Evolutionary conservation across 35 echinoderm and acorn worm species (phyloP), one percentile per base, ranked within the genome.

Genomic region (Ophioderma brevispina): DNA sequence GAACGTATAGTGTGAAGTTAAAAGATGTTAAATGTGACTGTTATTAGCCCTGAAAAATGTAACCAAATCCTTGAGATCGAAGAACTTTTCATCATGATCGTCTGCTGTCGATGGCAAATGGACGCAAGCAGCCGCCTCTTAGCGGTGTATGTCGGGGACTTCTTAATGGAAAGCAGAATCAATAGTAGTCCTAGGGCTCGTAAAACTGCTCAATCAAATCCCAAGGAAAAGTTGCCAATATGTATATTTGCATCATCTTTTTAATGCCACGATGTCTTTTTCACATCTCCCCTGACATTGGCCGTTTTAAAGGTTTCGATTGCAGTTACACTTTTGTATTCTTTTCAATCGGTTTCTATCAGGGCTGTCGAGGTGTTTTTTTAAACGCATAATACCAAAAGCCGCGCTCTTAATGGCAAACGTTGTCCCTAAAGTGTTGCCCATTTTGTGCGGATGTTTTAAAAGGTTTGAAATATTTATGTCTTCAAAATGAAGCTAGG

Each of bases 211-310:
- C 59, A 70, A 70, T 70, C 59, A 25, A 70, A 18, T 70, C 41
- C 59, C 1, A 70, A 25, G 10, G 28, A 70, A 70, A 70, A 70
- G 59, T 70, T 70, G 59, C 59, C 28, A 70, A 70, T 18, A 70
- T 70, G 59, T 70, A 70, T 70, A 70, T 30, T 70, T 25, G 59
- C 59, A 70, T 70, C 59, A 70, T 70, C 59, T 2, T 70, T 70
- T 70, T 70, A 70, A 70, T 70, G 59, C 59, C 59, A 70, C 59
- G 59, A 70, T 70, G 59, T 70, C 59, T 70, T 70, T 70, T 70
- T 70, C 59, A 25, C 23, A 70, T 70, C 59, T 70, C 59, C 59
- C 59, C 59, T 70, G 59, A 70, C 59, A 70, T 70, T 70, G 59
- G 59, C 59, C 59, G 59, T 70, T 70, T 70, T 70, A 70, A 70